Percentiles rank a stretch among this genome's conserved stretches.
These are phyloP conservation scores for Epinotia nisella DNA, from an alignment of 2,888 invertebrate species.

Conservation along the genomic window DNA sequence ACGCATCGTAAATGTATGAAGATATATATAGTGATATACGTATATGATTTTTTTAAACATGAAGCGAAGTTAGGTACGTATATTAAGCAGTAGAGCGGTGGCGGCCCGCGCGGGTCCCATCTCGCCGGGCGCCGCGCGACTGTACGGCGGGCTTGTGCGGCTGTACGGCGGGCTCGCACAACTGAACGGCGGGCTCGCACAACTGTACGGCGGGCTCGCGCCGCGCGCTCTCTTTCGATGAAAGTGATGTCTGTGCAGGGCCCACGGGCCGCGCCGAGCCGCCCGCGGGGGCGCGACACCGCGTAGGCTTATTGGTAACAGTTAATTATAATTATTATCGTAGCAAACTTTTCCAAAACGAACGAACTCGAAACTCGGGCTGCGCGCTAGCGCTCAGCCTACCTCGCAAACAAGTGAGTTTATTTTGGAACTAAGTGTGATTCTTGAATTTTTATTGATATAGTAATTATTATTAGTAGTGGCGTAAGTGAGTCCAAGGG, in stretches of 20 bases:
- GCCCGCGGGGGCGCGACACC: slow-evolving; percentile 80
- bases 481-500: slow-evolving; percentile 80
- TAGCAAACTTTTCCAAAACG: slow-evolving; percentile 86
- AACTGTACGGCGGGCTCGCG: slow-evolving; percentile 2
- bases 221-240: slow-evolving; percentile 40
- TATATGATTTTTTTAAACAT: slow-evolving; percentile 84
- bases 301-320: slow-evolving; percentile 84
- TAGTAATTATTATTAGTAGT: slow-evolving; percentile 85
- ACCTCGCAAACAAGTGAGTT: slow-evolving; percentile 91
- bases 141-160: slow-evolving; percentile 40
- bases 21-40: slow-evolving; percentile 85
- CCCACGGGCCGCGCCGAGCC: slow-evolving; percentile 50
- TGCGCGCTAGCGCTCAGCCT: slow-evolving; percentile 85
- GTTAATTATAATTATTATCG: slow-evolving; percentile 84
- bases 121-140: slow-evolving; percentile 33
- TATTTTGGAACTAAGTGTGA: slow-evolving; percentile 91
- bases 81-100: slow-evolving; percentile 84
- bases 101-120: slow-evolving; percentile 75
- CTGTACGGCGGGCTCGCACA: slow-evolving; percentile 9
- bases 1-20: slow-evolving; percentile 85
- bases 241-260: slow-evolving; percentile 45
- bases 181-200: neutral
- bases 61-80: slow-evolving; percentile 84
- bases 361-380: slow-evolving; percentile 86
- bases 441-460: slow-evolving; percentile 87